Base-by-base conservation (phyloP, 2,797 vertebrate genomes). In the Novumbra hubbsi region DNA sequence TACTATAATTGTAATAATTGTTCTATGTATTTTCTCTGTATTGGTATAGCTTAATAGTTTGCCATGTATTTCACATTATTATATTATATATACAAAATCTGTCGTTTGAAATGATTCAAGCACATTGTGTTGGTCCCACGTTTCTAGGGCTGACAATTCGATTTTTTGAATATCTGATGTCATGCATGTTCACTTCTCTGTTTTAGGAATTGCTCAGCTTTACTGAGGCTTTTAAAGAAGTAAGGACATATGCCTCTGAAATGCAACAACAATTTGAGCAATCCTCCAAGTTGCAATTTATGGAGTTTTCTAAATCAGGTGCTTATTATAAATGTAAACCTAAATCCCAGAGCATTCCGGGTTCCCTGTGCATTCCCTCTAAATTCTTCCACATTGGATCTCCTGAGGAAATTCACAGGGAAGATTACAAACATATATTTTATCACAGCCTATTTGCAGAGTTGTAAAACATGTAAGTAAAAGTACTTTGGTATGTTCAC, bases 151-250 rank as follows among this genome's bases (percentile, higher is more conserved):
- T 38, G 34, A 38, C 34, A 30, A n/a, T 21, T n/a, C 4, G 19
- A 21, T 38, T n/a, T 71, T 19, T 71, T 28, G 7, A 1, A 34
- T 17, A 38, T 57, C 19, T 55, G 28, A 24, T 45, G 19, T 68
- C 41, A 38, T 45, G n/a, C 11, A 21, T 68, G 41, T 45, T 24
- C 45, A 8, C n/a, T 17, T n/a, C 16, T 67, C 5, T 67, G 30
- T 38, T 67, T 67, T 34, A 71, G 70, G 41, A 14, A 28, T 60
- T 41, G 7, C 70, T 48, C 50, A 60, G 52, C 50, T 24, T 57
- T n/a, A 21, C 52, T 27, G 21, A 7, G 28, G 52, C 30, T 21
- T 57, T 60, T 71, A 4, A 30, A 19, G 34, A 8, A n/a, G 52
- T 71, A 32, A 55, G 21, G 49, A 71, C 11, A 16, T 14, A n/a